phyloP scores from a whole-genome alignment of 2,113 vertebrate genomes.

The Siphamia tubifer region DNA sequence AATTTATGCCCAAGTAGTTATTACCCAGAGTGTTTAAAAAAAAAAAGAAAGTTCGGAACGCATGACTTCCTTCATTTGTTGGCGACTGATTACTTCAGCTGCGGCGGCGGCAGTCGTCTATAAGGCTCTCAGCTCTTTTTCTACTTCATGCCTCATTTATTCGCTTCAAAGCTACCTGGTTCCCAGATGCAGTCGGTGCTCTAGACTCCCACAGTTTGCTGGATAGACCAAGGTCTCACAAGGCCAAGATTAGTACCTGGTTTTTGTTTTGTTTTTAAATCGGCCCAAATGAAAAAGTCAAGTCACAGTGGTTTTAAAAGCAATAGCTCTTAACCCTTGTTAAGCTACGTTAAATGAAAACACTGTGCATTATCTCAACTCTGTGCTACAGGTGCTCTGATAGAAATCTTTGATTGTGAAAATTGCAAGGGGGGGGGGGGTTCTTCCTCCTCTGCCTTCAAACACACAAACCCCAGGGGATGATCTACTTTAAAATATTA shows the following conservation, averaged over 20 bases:
- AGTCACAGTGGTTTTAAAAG: background rate
- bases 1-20: background rate
- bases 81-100: background rate
- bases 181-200: background rate
- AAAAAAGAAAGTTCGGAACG: background rate
- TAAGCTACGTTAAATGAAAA: background rate
- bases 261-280: constrained; percentile 22
- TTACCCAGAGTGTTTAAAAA: background rate
- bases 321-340: background rate
- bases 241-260: background rate
- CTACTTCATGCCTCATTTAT: constrained; percentile 50
- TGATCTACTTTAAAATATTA: too few relatives aligned
- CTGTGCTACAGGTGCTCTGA: background rate
- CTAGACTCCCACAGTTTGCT: constrained; percentile 4
- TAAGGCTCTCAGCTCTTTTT: constrained; percentile 16
- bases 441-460: too few relatives aligned
- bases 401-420: background rate
- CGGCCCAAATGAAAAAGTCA: background rate
- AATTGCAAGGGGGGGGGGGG: too few relatives aligned
- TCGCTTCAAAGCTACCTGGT: constrained; percentile 35
- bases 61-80: background rate
- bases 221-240: background rate
- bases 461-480: too few relatives aligned
- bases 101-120: background rate
- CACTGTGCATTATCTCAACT: background rate